Conservation (phyloP, 2,888 invertebrate species). For the Ornithoptera alexandrae region DNA sequence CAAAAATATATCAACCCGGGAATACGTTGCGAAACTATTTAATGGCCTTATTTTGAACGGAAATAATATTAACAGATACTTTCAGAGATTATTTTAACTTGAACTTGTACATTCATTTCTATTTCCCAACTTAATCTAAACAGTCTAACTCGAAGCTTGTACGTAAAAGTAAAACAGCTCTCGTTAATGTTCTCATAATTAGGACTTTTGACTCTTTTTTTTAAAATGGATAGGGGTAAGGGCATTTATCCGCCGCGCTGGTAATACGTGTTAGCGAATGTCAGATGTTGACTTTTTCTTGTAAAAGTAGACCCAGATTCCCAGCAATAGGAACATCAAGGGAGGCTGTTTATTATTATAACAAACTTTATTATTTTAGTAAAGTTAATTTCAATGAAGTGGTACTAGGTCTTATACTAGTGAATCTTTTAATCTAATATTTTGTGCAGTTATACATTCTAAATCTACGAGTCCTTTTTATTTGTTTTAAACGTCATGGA, state of each 20-base stretch:
- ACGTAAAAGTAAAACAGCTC: too few relatives aligned
- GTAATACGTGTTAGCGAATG: too few relatives aligned
- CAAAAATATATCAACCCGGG: slow-evolving; percentile 23
- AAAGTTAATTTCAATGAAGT: not conserved
- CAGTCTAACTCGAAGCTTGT: too few relatives aligned
- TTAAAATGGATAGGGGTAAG: too few relatives aligned
- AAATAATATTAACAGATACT: not conserved
- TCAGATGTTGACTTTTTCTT: too few relatives aligned
- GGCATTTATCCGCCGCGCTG: too few relatives aligned
- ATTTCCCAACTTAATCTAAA: not conserved
- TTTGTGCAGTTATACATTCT: not conserved
- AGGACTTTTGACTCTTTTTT: too few relatives aligned
- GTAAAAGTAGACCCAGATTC: too few relatives aligned
- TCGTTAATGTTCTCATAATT: too few relatives aligned
- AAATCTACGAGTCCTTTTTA: not conserved
- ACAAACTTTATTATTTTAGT: not conserved
- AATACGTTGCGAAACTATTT: slow-evolving; percentile 1
- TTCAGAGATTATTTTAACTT: not conserved
- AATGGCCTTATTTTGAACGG: not conserved
- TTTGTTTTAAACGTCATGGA: not conserved
- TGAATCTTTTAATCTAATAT: not conserved
- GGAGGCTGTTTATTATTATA: too few relatives aligned
- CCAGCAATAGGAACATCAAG: too few relatives aligned
- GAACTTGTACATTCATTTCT: not conserved
- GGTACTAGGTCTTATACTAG: not conserved